phyloP scores from a whole-genome alignment of 1,140 invertebrate species.

The Diprion similis region DNA sequence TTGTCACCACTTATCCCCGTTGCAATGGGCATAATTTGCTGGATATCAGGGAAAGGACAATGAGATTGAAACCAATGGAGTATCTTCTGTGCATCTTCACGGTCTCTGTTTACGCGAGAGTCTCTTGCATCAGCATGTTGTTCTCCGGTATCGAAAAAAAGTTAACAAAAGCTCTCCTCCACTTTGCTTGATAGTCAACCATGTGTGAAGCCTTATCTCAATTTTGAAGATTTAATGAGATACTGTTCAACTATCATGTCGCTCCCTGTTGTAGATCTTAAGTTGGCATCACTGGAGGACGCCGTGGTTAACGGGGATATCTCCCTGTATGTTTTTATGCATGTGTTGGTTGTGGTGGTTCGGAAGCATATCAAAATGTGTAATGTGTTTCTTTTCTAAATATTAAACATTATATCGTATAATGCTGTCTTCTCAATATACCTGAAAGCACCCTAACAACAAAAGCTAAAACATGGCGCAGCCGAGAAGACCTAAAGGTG shows the following conservation, averaged over 20 bases:
- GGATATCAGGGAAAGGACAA: slow-evolving; percentile 44
- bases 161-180: slow-evolving; percentile 45
- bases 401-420: too few species aligned
- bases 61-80: slow-evolving; percentile 45
- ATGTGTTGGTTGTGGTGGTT: too few species aligned
- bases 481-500: too few species aligned
- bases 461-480: too few species aligned
- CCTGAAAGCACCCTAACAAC: too few species aligned
- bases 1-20: slow-evolving; percentile 47
- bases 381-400: too few species aligned
- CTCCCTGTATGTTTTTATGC: too few species aligned
- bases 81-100: slow-evolving; percentile 44
- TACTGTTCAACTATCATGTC: slow-evolving; percentile 50
- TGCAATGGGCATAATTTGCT: slow-evolving; percentile 44
- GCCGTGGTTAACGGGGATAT: too few species aligned
- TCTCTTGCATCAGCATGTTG: slow-evolving; percentile 53
- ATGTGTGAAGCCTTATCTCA: slow-evolving; percentile 46
- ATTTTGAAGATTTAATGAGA: slow-evolving; percentile 57
- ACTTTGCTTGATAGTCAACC: slow-evolving; percentile 46
- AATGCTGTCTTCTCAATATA: too few species aligned
- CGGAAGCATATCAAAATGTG: too few species aligned
- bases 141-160: slow-evolving; percentile 45
- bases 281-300: too few species aligned
- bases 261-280: too few species aligned
- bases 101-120: slow-evolving; percentile 48